A percentile compares a stretch with the other conserved stretches of the same genome.
phyloP scores from a whole-genome alignment of 2,888 invertebrate species.

The Trachelus stipa region DNA sequence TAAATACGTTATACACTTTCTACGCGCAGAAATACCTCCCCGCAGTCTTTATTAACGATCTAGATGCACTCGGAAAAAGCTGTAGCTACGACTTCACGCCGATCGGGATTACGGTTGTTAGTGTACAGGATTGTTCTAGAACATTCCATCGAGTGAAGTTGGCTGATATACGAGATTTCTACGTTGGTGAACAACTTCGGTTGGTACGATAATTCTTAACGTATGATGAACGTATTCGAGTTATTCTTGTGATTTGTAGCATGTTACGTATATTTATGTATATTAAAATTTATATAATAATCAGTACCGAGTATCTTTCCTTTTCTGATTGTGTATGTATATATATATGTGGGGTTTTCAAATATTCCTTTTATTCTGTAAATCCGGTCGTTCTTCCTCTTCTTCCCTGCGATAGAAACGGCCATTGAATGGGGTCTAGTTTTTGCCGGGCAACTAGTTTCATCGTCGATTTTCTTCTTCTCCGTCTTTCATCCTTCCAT shows the following conservation, averaged over 20 bases:
- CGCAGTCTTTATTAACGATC: not conserved
- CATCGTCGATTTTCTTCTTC: slow-evolving; percentile 46
- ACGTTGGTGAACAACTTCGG: too few relatives aligned
- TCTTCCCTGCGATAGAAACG: slow-evolving; percentile 34
- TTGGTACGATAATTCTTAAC: too few relatives aligned
- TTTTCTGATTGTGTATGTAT: not conserved
- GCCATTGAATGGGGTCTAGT: slow-evolving; percentile 58
- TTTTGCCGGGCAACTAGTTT: slow-evolving; percentile 56
- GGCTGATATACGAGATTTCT: not conserved
- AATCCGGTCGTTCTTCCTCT: not conserved
- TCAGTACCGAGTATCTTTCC: not conserved
- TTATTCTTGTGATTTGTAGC: too few relatives aligned
- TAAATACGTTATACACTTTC: not conserved
- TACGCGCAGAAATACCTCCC: not conserved
- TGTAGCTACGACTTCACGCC: not conserved
- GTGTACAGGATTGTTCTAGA: not conserved
- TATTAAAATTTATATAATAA: not conserved
- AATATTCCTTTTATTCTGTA: not conserved
- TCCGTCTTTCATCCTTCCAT: not conserved
- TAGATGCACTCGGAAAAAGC: not conserved
- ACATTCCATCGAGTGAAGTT: not conserved
- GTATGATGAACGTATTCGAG: too few relatives aligned
- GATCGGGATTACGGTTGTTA: not conserved
- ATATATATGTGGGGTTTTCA: not conserved
- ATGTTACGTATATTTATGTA: not conserved